Evolutionary conservation across 2,797 vertebrate genomes (phyloP), one percentile per base, ranked within the genome.

Genomic region (Danio jaintianensis): DNA sequence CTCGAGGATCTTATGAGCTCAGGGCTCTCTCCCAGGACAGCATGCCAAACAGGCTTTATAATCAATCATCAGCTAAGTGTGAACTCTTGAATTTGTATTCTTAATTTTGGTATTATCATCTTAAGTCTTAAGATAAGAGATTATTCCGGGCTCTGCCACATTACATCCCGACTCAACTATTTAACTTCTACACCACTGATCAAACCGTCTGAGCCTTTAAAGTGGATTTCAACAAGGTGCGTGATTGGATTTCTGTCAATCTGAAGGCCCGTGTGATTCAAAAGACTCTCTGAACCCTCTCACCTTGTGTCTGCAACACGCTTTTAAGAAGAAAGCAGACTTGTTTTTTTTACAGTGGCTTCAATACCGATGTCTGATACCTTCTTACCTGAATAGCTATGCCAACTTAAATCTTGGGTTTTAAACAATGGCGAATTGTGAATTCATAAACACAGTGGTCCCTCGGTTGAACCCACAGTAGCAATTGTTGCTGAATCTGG

Each of bases 201-300:
- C 92, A 91, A 90, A 91, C 82, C 15, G 56, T 75, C 75, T 86
- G 84, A 90, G 84, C 86, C 80, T 76, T 64, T 89, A 86, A 91
- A 89, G 87, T 88, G 89, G 89, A 92, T 87, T 89, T 91, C 75
- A 89, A 82, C 84, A 62, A 86, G 85, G 75, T 82, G 79, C 79
- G 20, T 56, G 70, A 88, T 75, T 47, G 64, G 83, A 87, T 80
- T 70, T 76, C 75, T 85, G 88, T 90, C 90, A 83, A 68, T 82
- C 78, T 84, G 47, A 83, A 74, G 47, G 52, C 42, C 29, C 4
- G 29, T 87, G 69, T 66, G 77, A 84, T 86, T 59, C 73, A 82
- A 76, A 67, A 87, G 75, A 87, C 55, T 72, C 55, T 72, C 59
- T 86, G 75, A 90, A 90, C 89, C 68, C 87, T 78, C 69, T 90